These are phyloP conservation scores for Aplysia californica DNA, from an alignment of 1,140 invertebrate genomes.

Conservation along the genomic window DNA sequence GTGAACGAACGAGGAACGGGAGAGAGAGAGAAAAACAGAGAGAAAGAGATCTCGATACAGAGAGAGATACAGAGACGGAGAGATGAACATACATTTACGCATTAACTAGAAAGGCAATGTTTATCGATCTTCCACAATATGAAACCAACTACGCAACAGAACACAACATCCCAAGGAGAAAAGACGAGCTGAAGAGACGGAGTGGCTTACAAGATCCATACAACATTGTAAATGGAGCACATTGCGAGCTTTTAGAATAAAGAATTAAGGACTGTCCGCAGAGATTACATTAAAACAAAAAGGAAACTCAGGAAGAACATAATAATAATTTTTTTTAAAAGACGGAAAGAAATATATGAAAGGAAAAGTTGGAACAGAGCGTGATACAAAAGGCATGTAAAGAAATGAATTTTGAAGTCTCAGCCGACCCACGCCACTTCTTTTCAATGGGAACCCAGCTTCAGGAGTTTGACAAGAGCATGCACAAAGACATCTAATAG, in stretches of 20 bases:
- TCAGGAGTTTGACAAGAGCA: too few species aligned
- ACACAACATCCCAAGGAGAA: neutral
- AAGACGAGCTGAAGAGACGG: neutral
- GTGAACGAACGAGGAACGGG: neutral
- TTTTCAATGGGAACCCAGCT: too few species aligned
- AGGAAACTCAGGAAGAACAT: too few species aligned
- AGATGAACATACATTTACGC: neutral
- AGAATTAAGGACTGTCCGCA: neutral
- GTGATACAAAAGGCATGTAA: too few species aligned
- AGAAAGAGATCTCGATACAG: neutral
- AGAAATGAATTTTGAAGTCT: too few species aligned
- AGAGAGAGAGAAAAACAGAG: neutral
- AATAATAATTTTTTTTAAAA: too few species aligned
- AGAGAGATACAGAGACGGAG: neutral
- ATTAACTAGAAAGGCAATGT: neutral
- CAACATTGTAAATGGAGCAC: neutral
- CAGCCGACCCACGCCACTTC: too few species aligned
- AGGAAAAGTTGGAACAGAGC: too few species aligned
- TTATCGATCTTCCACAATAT: neutral
- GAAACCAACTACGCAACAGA: neutral
- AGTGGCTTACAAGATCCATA: neutral
- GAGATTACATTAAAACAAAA: neutral
- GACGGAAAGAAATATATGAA: too few species aligned
- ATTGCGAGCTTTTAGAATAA: neutral
- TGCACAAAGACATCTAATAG: too few species aligned